A percentile compares a stretch with the other conserved stretches of the same genome.
phyloP scores from a whole-genome alignment of 2,797 vertebrate species.

The Etheostoma perlongum region DNA sequence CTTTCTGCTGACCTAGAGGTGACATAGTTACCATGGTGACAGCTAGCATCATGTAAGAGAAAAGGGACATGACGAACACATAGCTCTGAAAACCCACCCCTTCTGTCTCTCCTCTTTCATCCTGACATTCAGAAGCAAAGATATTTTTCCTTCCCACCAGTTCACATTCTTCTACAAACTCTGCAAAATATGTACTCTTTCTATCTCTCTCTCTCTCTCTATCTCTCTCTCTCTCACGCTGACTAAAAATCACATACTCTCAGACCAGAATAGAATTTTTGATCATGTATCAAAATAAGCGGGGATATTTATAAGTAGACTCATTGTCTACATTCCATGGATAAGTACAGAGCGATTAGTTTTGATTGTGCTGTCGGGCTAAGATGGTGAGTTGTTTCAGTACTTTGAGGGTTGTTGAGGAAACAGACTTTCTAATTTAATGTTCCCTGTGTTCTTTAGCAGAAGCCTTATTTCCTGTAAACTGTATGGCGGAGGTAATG shows the following conservation, averaged over 20 bases:
- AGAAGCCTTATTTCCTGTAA: slow-evolving; percentile 33
- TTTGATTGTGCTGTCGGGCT: slow-evolving; percentile 54
- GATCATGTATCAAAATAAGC: slow-evolving; percentile 66
- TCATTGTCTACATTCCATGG: slow-evolving; percentile 71
- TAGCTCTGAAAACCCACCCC: slow-evolving; percentile 8
- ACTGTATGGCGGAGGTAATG: slow-evolving; percentile 7
- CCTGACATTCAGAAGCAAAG: slow-evolving; percentile 39
- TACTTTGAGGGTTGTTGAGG: slow-evolving; percentile 70
- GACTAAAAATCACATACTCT: slow-evolving; percentile 31
- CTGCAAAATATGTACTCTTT: background rate
- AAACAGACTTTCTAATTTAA: slow-evolving; percentile 56
- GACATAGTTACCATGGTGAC: slow-evolving; percentile 40
- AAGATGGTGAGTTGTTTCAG: slow-evolving; percentile 30
- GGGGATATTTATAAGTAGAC: slow-evolving; percentile 64
- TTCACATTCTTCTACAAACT: slow-evolving; percentile 40
- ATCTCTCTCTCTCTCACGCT: slow-evolving; percentile 1
- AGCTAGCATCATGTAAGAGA: slow-evolving; percentile 16
- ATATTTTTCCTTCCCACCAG: slow-evolving; percentile 45
- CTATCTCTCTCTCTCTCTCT: background rate
- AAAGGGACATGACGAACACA: background rate
- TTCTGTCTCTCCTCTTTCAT: slow-evolving; percentile 38
- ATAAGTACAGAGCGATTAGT: slow-evolving; percentile 62
- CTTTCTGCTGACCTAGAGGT: slow-evolving; percentile 36
- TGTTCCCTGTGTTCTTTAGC: slow-evolving; percentile 48
- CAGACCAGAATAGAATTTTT: slow-evolving; percentile 62